Evolutionary conservation across 2,888 invertebrate genomes (phyloP), one percentile per base, ranked within the genome.

Genomic region (Busseola fusca): DNA sequence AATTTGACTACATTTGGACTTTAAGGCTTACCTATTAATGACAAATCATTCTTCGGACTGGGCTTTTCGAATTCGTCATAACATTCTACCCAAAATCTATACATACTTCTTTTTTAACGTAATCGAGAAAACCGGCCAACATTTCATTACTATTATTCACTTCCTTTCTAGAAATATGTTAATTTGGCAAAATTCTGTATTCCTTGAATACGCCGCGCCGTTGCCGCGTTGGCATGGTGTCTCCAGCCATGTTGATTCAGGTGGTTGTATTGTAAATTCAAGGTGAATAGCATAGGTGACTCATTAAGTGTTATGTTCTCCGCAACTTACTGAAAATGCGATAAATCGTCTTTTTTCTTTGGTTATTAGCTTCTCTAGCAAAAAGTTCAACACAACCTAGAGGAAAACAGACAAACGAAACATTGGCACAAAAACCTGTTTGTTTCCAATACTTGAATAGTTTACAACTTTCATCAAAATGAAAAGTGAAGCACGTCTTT

Each of bases 211-310:
- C 67, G 63, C 60, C 48, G 2, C 18, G 18, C 45, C 59, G 34
- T 34, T 34, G 34, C 7, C 34, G 34, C 7, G 40, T 42, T 30
- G 56, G 48, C 59, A 27, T 64, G 45, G 58, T 65, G 69, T 70
- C 74, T 64, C n/a, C 54, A 60, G 65, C 60, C 52, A 65, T 84
- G 69, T 86, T 86, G 74, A 69, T 66, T 64, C 84, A 84, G 85
- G 76, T 84, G 84, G 27, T 30, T 58, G 54, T 73, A 74, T 78
- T 84, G 63, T 72, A 50, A 78, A 80, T 81, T 75, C 64, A 82
- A 81, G 77, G 64, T 79, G 73, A 78, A 80, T 74, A 76, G 64
- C 56, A 52, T 57, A n/a, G 21, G 27, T 80, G 83, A 83, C 57
- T 83, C 80, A 83, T 56, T 54, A 30, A 0, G 27, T 58, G 18